Percentiles rank a stretch among this genome's conserved stretches.
Evolutionary conservation across 2,113 vertebrate species (phyloP).

Genomic region (Stictonetta naevosa): DNA sequence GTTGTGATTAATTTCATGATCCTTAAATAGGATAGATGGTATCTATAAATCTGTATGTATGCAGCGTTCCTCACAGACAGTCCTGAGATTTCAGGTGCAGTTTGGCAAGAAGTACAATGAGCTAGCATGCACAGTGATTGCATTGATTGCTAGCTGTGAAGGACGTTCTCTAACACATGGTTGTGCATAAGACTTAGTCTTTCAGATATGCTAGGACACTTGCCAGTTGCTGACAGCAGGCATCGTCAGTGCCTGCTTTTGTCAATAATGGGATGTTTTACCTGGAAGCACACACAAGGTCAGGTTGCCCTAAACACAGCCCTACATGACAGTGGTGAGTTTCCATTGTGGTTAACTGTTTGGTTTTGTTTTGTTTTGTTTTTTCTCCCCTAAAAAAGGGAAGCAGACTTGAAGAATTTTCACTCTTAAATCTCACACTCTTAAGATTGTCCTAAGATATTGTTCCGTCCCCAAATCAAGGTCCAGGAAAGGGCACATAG

Average conservation of each 20-base stretch:
- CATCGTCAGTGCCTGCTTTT: neutral
- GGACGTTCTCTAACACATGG: neutral
- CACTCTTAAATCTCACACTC: neutral
- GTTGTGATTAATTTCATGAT: neutral
- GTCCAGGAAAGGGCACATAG: neutral
- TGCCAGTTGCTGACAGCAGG: conserved; percentile 11
- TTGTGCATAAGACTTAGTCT: accelerated
- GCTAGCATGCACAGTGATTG: neutral
- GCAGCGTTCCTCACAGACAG: neutral
- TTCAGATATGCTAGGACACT: neutral
- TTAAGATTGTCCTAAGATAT: neutral
- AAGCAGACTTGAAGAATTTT: neutral
- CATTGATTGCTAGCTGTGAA: neutral
- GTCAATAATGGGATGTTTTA: accelerated
- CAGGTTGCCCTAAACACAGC: neutral
- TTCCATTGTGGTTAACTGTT: neutral
- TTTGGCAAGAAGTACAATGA: neutral
- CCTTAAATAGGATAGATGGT: neutral
- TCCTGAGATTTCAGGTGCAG: neutral
- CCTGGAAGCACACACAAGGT: neutral
- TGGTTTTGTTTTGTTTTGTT: neutral
- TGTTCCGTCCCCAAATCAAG: neutral
- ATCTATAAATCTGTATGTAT: neutral
- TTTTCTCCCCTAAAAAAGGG: neutral
- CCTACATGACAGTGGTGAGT: accelerated